These are phyloP conservation scores for Gobio gobio DNA, from an alignment of 2,113 vertebrate genomes.

Conservation along the genomic window DNA sequence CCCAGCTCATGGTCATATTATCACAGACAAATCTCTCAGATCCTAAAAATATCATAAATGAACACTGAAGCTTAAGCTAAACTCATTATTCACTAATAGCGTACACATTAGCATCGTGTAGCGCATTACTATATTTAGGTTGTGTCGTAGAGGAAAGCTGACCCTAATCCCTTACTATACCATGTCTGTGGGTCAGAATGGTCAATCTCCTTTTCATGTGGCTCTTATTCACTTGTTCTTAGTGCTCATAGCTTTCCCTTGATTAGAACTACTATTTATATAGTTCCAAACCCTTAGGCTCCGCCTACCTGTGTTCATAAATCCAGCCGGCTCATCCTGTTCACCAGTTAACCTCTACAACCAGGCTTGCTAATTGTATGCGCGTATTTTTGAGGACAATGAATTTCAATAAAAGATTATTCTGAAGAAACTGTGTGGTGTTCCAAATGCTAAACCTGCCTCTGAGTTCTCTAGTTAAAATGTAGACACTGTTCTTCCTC, in stretches of 20 bases:
- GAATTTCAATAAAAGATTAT: background rate
- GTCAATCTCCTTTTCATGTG: conserved; percentile 31
- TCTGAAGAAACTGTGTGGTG: background rate
- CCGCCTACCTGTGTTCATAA: conserved; percentile 13
- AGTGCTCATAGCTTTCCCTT: conserved; percentile 40
- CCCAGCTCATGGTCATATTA: background rate
- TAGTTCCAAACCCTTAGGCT: conserved; percentile 45
- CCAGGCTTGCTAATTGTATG: background rate
- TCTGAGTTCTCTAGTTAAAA: background rate
- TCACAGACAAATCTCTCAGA: background rate
- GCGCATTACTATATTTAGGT: conserved; percentile 29
- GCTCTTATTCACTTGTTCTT: conserved; percentile 44
- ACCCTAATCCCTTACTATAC: conserved; percentile 25
- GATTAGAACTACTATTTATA: conserved; percentile 53
- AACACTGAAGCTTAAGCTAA: conserved; percentile 17
- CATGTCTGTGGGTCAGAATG: conserved; percentile 48
- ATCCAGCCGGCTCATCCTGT: conserved; percentile 38
- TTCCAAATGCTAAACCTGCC: background rate
- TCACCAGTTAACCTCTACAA: conserved; percentile 38
- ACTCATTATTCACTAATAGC: background rate
- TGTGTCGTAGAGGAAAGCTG: conserved; percentile 36
- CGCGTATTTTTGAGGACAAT: background rate
- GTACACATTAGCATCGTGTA: conserved; percentile 16
- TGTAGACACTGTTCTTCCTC: conserved; percentile 12
- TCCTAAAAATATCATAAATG: background rate